Evolutionary conservation across 2,113 vertebrate species (phyloP).

Genomic region (Channa maculata): DNA sequence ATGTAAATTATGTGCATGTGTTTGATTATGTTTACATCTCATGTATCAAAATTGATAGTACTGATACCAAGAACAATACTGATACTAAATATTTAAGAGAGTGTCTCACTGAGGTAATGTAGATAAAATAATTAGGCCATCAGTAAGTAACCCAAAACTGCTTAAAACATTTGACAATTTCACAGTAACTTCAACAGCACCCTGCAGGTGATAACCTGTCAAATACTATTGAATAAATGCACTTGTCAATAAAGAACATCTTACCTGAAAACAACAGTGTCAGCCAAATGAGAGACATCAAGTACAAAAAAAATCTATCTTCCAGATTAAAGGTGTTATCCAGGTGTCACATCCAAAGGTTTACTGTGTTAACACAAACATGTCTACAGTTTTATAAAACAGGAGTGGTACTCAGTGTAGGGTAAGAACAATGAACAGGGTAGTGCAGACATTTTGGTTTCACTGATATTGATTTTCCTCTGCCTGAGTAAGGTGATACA

Average conservation of each 20-base stretch:
- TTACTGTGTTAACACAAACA: background rate
- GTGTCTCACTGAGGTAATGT: background rate
- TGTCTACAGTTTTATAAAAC: slow-evolving; percentile 29
- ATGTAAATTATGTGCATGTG: too few relatives aligned
- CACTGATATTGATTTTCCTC: slow-evolving; percentile 81
- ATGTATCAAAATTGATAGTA: too few relatives aligned
- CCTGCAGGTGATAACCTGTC: too few relatives aligned
- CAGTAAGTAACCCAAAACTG: background rate
- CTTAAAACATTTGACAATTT: background rate
- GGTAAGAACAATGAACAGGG: slow-evolving; percentile 10
- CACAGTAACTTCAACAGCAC: too few relatives aligned
- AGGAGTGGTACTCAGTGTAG: slow-evolving; percentile 3
- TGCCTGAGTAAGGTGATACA: slow-evolving; percentile 83
- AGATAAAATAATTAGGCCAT: background rate
- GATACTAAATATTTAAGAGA: too few relatives aligned
- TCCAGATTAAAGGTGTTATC: slow-evolving; percentile 13
- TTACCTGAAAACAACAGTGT: slow-evolving; percentile 80
- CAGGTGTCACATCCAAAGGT: slow-evolving; percentile 7
- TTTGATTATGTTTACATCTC: too few relatives aligned
- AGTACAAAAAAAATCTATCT: background rate
- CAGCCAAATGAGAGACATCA: slow-evolving; percentile 73
- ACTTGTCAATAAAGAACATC: slow-evolving; percentile 19
- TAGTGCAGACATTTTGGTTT: slow-evolving; percentile 57
- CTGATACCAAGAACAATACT: too few relatives aligned
- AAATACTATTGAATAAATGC: background rate